Evolutionary conservation across 2,888 invertebrate species (phyloP).

Genomic region (Mesodorylaimus sp.): DNA sequence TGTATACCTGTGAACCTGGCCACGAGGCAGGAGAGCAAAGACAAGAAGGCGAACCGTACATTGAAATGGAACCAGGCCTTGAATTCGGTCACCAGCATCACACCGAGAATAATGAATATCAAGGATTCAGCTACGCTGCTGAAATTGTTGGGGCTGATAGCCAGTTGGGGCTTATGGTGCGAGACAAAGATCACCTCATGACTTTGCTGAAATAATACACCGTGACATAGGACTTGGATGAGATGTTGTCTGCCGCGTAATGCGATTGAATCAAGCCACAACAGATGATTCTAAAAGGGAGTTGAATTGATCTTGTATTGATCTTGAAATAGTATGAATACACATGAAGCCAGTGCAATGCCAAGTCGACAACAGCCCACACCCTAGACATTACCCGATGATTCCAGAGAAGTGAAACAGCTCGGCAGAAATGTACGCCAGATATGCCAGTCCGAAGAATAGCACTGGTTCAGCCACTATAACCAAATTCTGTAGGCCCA

Average conservation of each 20-base stretch:
- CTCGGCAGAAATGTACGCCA: constrained; percentile 39
- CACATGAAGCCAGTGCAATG: too few species aligned
- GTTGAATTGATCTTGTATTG: too few species aligned
- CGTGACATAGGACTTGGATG: constrained; percentile 38
- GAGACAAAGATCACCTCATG: constrained; percentile 28
- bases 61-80: constrained; percentile 32
- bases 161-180: not conserved
- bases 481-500: too few species aligned
- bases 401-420: constrained; percentile 42
- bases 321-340: too few species aligned
- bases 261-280: constrained; percentile 41
- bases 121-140: constrained; percentile 40
- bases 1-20: constrained; percentile 33
- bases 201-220: constrained; percentile 41
- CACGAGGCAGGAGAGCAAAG: constrained; percentile 34
- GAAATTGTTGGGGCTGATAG: constrained; percentile 9
- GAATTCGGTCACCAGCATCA: constrained; percentile 32
- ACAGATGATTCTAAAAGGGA: constrained; percentile 37
- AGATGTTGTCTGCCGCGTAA: constrained; percentile 41
- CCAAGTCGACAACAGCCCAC: too few species aligned
- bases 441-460: constrained; percentile 39
- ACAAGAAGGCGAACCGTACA: constrained; percentile 36
- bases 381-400: constrained; percentile 31
- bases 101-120: constrained; percentile 42
- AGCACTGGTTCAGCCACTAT: constrained; percentile 41